Evolutionary conservation across 2,797 vertebrate species (phyloP), one percentile per base, ranked within the genome.

Genomic region (Cirrhinus molitorella): DNA sequence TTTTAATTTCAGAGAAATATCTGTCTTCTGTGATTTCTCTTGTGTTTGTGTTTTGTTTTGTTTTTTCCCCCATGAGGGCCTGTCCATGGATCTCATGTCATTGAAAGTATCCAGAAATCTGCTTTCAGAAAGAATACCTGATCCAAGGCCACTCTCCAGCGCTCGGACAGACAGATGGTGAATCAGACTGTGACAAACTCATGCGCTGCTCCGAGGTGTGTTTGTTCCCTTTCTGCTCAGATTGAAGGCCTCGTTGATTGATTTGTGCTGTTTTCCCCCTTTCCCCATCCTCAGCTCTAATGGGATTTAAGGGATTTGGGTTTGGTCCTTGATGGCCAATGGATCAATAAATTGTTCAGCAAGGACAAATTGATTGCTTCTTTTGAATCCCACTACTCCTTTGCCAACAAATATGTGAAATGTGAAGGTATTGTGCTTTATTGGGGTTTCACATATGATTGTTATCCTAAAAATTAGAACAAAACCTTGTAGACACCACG

Each of bases 271-370:
- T 49, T 77, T 47, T 40, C 49, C 25, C 57, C 25, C 45, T 59
- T 28, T 49, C 40, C 71, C 71, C 59, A 47, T 31, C 72, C 49
- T 67, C 65, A n/a, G 55, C 63, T 67, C 28, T 79, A 51, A 85
- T 45, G 65, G 79, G 79, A 83, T 84, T 65, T 66, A 63, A 45
- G 59, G n/a, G 73, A 81, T 77, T 68, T 47, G 14, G 12, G 78
- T 51, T 61, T 61, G 67, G 59, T 68, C 88, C 81, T 86, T 89
- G 88, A 87, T 86, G 89, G 87, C 79, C 79, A 86, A 77, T 85
- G 81, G 89, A 91, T 93, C 88, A 19, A 91, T 91, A 61, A 40
- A 85, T 81, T 53, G 81, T 83, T 85, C 83, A 77, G 70, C 88
- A 85, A 83, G 76, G 86, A 87, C 55, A 66, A 72, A 83, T 63